Evolutionary conservation across 2,888 invertebrate species (phyloP), one percentile per base, ranked within the genome.

Genomic region (Anthoptus insignis): DNA sequence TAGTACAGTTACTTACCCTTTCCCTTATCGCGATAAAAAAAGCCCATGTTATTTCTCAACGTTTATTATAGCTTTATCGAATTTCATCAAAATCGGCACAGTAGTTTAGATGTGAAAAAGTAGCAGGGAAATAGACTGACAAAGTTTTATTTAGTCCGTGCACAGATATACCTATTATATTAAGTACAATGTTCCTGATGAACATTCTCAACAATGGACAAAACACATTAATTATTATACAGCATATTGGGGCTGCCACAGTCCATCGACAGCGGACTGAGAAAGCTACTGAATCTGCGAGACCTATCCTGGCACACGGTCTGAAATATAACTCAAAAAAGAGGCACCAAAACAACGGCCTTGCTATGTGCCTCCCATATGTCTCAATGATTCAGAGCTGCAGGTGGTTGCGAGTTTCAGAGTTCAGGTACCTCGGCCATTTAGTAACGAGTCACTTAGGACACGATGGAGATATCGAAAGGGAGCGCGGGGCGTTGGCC

Each of bases 261-360:
- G 72, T 29, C 64, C 70, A 0, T 69, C 70, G 27, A 54, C 73
- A 32, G 53, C 63, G 71, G 66, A 2, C 49, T 73, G 0, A 63
- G 67, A 21, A 45, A 59, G 29, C 45, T 75, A 27, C 76, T 79
- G 34, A 78, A 68, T 73, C 66, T 89, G 89, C 80, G 81, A 63
- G 19, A 19, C 22, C 13, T 64, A 64, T 21, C 57, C 57, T 4
- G 16, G 11, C 5, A 0, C 57, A 64, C 29, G 56, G 57, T 0
- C n/a, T 64, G 24, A 45, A 22, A 54, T 53, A 59, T 11, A 32
- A 58, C 47, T 14, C 27, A 2, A 29, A 6, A 27, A 52, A 52
- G 14, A 52, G 50, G 29, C 29, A 29, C 50, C 7, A 11, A 42
- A 42, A 42, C 42, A 42, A 14, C 11, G 3, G 39, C 27, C 11